These are phyloP conservation scores for Sussaba pulchella DNA, from an alignment of 2,888 invertebrate species.

Conservation along the genomic window DNA sequence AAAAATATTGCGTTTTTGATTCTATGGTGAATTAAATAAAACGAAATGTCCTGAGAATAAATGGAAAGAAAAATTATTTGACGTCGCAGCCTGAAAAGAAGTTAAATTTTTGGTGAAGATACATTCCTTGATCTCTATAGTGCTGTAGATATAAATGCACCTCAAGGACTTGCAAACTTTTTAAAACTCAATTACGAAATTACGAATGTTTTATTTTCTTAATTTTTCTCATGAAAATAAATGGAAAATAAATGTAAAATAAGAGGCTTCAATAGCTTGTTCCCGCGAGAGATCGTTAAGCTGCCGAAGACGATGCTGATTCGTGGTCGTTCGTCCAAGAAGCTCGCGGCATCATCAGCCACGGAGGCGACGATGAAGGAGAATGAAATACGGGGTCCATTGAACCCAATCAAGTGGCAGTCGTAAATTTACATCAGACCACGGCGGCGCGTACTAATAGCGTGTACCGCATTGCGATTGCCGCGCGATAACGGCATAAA, in stretches of 20 bases:
- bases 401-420: conserved; percentile 84
- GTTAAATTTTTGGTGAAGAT: too few relatives aligned
- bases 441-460: conserved; percentile 78
- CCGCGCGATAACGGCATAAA: conserved; percentile 40
- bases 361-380: conserved; percentile 56
- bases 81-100: too few relatives aligned
- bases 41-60: not conserved
- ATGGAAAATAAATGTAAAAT: not conserved
- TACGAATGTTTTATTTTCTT: too few relatives aligned
- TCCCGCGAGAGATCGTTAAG: conserved; percentile 35
- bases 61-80: not conserved
- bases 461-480: conserved; percentile 79
- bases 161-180: too few relatives aligned
- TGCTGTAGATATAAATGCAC: too few relatives aligned
- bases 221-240: too few relatives aligned
- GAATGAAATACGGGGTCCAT: conserved; percentile 82
- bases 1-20: too few relatives aligned
- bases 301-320: conserved; percentile 1
- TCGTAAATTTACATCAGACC: conserved; percentile 84
- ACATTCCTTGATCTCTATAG: too few relatives aligned
- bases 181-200: too few relatives aligned
- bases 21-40: too few relatives aligned
- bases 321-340: conserved; percentile 18
- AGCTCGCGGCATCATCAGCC: conserved; percentile 23
- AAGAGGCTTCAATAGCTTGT: not conserved